Conservation (phyloP, 2,888 invertebrate genomes). For the Drosophila fulvimacula region DNA sequence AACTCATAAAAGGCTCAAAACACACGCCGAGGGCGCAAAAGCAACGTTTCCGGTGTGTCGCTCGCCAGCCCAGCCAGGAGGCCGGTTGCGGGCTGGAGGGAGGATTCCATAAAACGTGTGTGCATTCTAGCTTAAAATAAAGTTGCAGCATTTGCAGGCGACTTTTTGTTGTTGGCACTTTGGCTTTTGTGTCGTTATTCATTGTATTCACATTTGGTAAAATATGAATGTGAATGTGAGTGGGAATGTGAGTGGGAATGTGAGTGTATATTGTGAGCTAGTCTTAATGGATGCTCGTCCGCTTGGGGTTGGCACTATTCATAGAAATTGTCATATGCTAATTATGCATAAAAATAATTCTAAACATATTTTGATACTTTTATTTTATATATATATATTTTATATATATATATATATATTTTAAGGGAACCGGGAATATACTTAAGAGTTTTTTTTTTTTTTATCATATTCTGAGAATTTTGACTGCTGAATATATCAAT, state of each 20-base stretch:
- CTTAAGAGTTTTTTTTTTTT: neutral
- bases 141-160: conserved; percentile 67
- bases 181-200: conserved; percentile 80
- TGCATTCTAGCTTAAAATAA: conserved; percentile 80
- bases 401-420: too few species aligned
- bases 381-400: too few species aligned
- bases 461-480: neutral
- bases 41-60: conserved; percentile 77
- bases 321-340: conserved; percentile 63
- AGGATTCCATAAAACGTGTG: conserved; percentile 57
- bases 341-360: conserved; percentile 44
- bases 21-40: conserved; percentile 76
- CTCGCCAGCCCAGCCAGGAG: conserved; percentile 25
- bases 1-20: conserved; percentile 62
- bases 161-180: conserved; percentile 57
- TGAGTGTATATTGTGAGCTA: conserved; percentile 21
- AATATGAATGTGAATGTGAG: conserved; percentile 54
- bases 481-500: too few species aligned
- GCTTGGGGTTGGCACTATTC: conserved; percentile 45
- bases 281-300: conserved; percentile 60
- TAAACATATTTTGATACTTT: neutral
- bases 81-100: neutral
- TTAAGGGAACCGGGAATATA: neutral
- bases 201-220: conserved; percentile 67
- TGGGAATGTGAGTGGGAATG: neutral